A percentile compares a stretch with the other conserved stretches of the same genome.
phyloP scores from a whole-genome alignment of 1,140 invertebrate genomes.

The Drosophila neocordata region DNA sequence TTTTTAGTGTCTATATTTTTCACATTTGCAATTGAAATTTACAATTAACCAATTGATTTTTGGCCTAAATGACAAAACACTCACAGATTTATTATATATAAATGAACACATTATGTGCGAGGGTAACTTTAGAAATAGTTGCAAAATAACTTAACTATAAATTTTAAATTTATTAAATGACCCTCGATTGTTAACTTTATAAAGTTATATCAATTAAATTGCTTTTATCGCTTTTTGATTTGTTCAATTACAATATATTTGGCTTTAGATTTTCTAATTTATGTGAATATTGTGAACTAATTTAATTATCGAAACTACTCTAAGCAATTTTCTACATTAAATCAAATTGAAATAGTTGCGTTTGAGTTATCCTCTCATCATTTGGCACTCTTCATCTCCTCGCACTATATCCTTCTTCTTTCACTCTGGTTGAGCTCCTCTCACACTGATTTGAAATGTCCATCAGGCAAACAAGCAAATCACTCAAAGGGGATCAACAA shows the following conservation, averaged over 20 bases:
- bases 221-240: conserved; percentile 8
- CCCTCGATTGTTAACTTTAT: neutral
- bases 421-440: neutral
- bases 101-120: neutral
- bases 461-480: conserved; percentile 52
- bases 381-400: neutral
- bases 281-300: conserved; percentile 1
- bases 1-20: neutral
- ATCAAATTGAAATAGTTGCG: conserved; percentile 5
- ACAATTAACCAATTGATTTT: conserved; percentile 6
- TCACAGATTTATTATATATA: neutral
- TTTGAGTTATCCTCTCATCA: neutral
- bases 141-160: too few relatives aligned
- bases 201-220: conserved; percentile 7
- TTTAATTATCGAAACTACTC: conserved; percentile 10
- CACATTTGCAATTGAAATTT: neutral
- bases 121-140: neutral
- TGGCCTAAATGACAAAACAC: neutral
- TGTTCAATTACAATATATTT: conserved; percentile 7
- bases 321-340: conserved; percentile 8
- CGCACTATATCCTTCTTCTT: neutral
- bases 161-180: neutral
- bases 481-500: conserved; percentile 60
- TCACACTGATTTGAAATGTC: conserved; percentile 49
- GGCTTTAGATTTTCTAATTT: neutral